These are phyloP conservation scores for Clarias batrachus DNA, from an alignment of 2,113 vertebrate genomes.

Conservation along the genomic window DNA sequence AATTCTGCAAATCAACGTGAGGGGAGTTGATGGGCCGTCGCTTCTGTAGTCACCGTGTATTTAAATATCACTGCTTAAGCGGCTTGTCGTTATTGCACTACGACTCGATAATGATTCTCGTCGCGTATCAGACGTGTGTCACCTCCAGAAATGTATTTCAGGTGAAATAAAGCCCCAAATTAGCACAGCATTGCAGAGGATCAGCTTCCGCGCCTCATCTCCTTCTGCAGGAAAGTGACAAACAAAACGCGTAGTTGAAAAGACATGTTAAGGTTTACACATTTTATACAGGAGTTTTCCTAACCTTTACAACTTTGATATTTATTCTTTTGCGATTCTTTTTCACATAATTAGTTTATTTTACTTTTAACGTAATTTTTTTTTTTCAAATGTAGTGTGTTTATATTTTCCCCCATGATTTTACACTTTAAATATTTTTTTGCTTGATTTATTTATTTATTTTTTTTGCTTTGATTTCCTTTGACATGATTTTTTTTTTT, in stretches of 20 bases:
- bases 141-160: neutral
- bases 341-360: neutral
- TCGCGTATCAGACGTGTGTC: neutral
- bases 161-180: neutral
- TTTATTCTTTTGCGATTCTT: neutral
- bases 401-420: neutral
- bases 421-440: neutral
- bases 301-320: neutral
- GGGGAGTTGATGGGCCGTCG: neutral
- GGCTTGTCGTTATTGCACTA: neutral
- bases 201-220: neutral
- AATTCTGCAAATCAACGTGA: neutral
- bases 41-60: constrained; percentile 9
- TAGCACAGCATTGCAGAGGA: neutral
- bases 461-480: too few species aligned
- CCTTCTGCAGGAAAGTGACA: neutral
- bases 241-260: neutral
- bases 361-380: neutral
- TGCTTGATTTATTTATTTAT: too few species aligned
- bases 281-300: neutral
- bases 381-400: neutral
- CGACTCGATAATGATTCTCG: neutral
- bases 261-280: neutral
- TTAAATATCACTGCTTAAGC: constrained; percentile 12
- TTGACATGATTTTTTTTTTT: too few species aligned